Base-by-base conservation (phyloP, 2,888 invertebrate species). In the Hesperia comma region DNA sequence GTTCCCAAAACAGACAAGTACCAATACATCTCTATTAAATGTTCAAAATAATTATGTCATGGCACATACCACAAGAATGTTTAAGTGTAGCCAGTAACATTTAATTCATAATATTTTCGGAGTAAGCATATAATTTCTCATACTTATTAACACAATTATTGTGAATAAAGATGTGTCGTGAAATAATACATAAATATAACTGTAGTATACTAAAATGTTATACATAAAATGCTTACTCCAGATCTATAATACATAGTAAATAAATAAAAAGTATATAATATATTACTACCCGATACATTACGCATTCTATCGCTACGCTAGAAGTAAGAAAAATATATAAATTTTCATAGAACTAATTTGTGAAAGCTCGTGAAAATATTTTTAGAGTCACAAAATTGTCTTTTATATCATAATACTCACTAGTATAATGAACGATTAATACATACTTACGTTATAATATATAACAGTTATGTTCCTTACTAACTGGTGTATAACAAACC, bases 311-410 rank as follows among this genome's bases (percentile, higher is more conserved):
- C 69, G 75, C 87, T 86, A 87, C 78, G 76, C 85, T 90, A 90
- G 79, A 83, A 86, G 90, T 92, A 92, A 88, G 87, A 91, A 92
- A 92, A 92, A 92, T 91, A 92, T 89, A 91, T 87, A 84, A 63
- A 76, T 79, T 82, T 76, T 74, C 74, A 80, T 81, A 79, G 77
- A 86, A 88, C 86, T 88, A 88, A 87, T 86, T 81, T 88, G 85
- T 84, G 84, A 89, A 92, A 92, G 92, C 92, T 92, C 92, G 84
- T 90, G 90, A 88, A 85, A 87, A 84, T 83, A 82, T 85, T 84
- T 76, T 75, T 79, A 81, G 83, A 81, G 84, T 90, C 83, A 88
- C 83, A 86, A 86, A 84, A 83, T 86, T 92, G 92, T 92, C 92
- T 92, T 92, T 92, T 92, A 85, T 77, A 83, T 85, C 83, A 82